phyloP scores from a whole-genome alignment of 35 echinoderm and acorn worm species.

The Eucidaris tribuloides region DNA sequence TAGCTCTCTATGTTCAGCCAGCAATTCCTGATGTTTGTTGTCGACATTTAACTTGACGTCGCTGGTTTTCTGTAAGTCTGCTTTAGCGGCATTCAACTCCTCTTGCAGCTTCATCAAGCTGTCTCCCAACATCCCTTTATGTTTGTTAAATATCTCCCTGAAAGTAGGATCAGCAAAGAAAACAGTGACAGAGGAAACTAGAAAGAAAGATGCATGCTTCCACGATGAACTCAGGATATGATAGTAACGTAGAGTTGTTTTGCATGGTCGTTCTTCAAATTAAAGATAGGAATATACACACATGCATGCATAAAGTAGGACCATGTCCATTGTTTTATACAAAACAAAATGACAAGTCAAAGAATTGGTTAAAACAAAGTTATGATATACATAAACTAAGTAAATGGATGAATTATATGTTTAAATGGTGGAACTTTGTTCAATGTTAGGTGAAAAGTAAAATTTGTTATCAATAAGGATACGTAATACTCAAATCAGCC shows the following conservation, averaged over 20 bases:
- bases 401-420: too few species aligned
- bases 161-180: background rate
- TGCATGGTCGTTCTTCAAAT: background rate
- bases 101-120: conserved; percentile 80
- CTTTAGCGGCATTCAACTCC: conserved; percentile 62
- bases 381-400: too few species aligned
- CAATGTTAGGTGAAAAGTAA: too few species aligned
- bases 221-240: background rate
- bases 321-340: too few species aligned
- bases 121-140: conserved; percentile 80
- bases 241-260: background rate
- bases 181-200: background rate
- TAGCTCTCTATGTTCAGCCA: conserved; percentile 76
- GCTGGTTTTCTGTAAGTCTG: conserved; percentile 59
- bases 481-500: too few species aligned
- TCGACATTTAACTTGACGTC: conserved; percentile 46
- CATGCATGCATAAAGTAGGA: too few species aligned
- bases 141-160: conserved; percentile 88
- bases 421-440: too few species aligned
- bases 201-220: background rate
- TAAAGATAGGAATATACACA: background rate
- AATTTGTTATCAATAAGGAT: too few species aligned
- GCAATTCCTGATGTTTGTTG: conserved; percentile 72
- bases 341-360: too few species aligned
- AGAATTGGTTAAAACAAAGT: too few species aligned